Base-by-base conservation (phyloP, 1,140 invertebrate species). In the Papilio helenus region DNA sequence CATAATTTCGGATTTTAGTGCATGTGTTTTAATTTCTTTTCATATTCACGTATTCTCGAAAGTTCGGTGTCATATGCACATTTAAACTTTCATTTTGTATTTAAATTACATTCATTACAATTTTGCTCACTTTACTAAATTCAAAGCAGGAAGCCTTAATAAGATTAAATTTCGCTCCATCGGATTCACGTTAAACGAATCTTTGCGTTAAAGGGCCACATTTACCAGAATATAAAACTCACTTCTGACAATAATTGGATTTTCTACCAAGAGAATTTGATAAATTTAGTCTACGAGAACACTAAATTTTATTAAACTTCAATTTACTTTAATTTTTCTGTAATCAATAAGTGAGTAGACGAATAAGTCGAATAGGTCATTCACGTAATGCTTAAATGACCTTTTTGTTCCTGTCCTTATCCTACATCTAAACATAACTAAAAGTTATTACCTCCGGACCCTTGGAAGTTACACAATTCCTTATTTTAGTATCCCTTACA, bases 191-290 rank as follows among this genome's bases (percentile, higher is more conserved):
- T 68, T 68, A 68, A 68, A 68, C 61, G 61, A 68, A 68, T 68
- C 26, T 29, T 34, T 68, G 26, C 61, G 61, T 34, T 68, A 68
- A 68, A 68, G 61, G 61, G 61, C 61, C 61, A 68, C 61, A 68
- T 68, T 68, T 68, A 68, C 61, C 61, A 68, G 61, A 68, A 68
- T 68, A 68, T 68, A 68, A 68, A 68, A 68, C 61, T 68, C 61
- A 68, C 61, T 68, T 68, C 26, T 68, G 26, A 68, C 61, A 68
- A 68, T 68, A 68, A 68, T 68, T 68, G 61, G 61, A 68, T 68
- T 68, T 39, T 68, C 61, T 68, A 68, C 61, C 23, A 29, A 68
- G 61, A 68, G 61, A 34, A 68, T 68, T 68, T 68, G 61, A 68
- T 68, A 68, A 68, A 68, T 29, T 68, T 68, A 68, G 26, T 29